Conservation (phyloP, 37 sponge, comb jelly and placozoan genomes). For the Chondrilla cf. caribensis region DNA sequence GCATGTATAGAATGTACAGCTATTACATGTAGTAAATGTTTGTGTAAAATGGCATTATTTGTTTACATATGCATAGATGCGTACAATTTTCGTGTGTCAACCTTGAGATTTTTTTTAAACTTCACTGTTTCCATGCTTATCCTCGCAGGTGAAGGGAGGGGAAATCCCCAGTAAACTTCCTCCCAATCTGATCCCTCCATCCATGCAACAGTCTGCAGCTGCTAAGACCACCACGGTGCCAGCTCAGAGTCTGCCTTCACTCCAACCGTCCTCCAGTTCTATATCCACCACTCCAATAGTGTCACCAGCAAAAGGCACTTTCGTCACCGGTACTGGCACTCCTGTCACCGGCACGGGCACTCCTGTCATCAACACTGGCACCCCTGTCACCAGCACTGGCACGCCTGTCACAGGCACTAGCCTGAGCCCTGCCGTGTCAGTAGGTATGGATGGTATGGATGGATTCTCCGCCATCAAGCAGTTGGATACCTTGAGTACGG, state of each 20-base stretch:
- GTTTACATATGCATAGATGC: too few relatives aligned
- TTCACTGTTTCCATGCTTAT: too few relatives aligned
- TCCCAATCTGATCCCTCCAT: constrained; percentile 71
- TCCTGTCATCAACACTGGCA: not conserved
- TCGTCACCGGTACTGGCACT: not conserved
- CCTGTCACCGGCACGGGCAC: not conserved
- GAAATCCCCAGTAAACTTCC: constrained; percentile 65
- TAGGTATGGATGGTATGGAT: constrained; percentile 22
- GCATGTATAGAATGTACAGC: too few relatives aligned
- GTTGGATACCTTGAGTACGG: constrained; percentile 63
- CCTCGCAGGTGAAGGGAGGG: constrained; percentile 47
- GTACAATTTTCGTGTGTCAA: too few relatives aligned
- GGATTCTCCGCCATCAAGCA: constrained; percentile 87
- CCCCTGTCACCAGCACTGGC: not conserved
- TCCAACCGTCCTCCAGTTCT: not conserved
- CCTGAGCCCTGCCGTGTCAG: not conserved
- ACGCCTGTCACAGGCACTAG: not conserved
- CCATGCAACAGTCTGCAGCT: constrained; percentile 16
- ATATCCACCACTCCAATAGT: not conserved
- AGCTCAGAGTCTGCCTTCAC: not conserved
- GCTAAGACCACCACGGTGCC: not conserved
- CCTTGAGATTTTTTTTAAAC: too few relatives aligned
- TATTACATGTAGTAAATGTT: too few relatives aligned
- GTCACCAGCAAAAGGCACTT: not conserved
- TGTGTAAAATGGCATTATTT: too few relatives aligned